Evolutionary conservation across 2,113 vertebrate species (phyloP), one percentile per base, ranked within the genome.

Genomic region (Sylvilagus bachmani): DNA sequence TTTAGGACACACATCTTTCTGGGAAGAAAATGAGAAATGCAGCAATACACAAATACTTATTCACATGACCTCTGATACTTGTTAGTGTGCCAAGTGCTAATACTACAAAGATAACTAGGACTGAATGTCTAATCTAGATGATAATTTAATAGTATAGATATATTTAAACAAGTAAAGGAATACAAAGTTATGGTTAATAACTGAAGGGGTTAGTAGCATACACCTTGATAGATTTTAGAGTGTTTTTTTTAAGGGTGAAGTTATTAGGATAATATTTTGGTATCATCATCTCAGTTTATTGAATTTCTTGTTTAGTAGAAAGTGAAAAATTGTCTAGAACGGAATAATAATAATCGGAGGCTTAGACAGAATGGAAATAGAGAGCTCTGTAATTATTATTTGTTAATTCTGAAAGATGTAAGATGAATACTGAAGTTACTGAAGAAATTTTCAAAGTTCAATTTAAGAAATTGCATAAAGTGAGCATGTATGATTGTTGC

Each of bases 101-200:
- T 16, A 3, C 27, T 67, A 22, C 3, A 49, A 90, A 38, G 51
- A 83, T 29, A 89, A 89, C 85, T 73, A 33, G 90, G 31, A 51
- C 4, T 74, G 27, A 82, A 51, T 89, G 93, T 89, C 12, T 86
- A 81, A 92, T 69, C 10, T 62, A 79, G 33, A 79, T 49, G 71
- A 19, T 6, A 44, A 22, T 91, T 88, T 93, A 25, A 55, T 74
- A 25, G 13, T 3, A n/a, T 44, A 25, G 25, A 64, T 33, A 66
- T 94, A 83, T 74, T 88, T 87, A 58, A 77, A 78, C 19, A 78
- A 93, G 73, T 29, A 77, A 38, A 79, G 25, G 5, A 3, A 29
- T 66, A 24, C 5, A 33, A 38, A 21, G 22, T 58, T 89, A 62
- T 84, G n/a, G 12, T 44, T 67, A 36, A 31, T 69, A 88, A 73